A percentile compares a stretch with the other conserved stretches of the same genome.
Evolutionary conservation across 2,888 invertebrate species (phyloP).

Genomic region (Melanargia galathea): DNA sequence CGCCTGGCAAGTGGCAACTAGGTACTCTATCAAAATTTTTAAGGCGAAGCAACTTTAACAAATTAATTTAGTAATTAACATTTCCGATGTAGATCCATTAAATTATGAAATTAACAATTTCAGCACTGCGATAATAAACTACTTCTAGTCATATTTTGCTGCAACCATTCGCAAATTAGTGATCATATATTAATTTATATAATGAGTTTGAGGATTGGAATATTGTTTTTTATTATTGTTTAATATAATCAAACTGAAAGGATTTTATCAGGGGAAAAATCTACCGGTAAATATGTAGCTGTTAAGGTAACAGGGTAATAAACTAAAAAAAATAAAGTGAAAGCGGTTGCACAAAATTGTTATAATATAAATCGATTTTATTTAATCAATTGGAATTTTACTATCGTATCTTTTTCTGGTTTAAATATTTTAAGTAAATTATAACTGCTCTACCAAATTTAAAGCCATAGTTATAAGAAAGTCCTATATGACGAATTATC

Average conservation of each 20-base stretch:
- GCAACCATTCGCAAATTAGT: conserved; percentile 54
- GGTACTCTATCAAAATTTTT: no score
- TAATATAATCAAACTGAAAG: conserved; percentile 14
- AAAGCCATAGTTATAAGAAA: not conserved
- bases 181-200: conserved; percentile 40
- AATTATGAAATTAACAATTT: conserved; percentile 9
- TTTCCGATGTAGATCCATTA: no score
- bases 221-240: conserved; percentile 20
- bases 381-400: not conserved
- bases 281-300: conserved; percentile 17
- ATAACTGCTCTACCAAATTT: not conserved
- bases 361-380: conserved; percentile 10
- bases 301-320: conserved; percentile 42
- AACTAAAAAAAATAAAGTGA: conserved; percentile 14
- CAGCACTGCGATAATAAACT: conserved; percentile 40
- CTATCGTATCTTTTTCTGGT: no score
- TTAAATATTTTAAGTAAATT: not conserved
- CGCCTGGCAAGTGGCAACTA: no score
- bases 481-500: conserved; percentile 13
- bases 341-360: conserved; percentile 24
- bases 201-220: conserved; percentile 34
- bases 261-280: conserved; percentile 10
- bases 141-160: conserved; percentile 73
- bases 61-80: no score
- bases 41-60: no score